Conservation (phyloP, 92 coral and sea anemone genomes). For the Nematostella vectensis region DNA sequence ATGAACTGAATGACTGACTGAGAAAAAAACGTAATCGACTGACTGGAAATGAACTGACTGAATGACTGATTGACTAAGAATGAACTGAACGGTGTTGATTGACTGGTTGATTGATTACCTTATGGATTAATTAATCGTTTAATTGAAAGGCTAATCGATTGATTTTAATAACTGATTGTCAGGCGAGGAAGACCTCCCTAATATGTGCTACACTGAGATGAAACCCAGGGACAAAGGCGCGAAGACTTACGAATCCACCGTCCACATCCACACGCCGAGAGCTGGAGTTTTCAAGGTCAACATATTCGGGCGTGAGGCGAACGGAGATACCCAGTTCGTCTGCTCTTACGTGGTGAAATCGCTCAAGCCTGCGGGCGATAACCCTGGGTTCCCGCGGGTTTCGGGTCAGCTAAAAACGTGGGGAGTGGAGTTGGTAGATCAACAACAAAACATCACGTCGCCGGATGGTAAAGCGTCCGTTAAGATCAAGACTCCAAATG, state of each 20-base stretch:
- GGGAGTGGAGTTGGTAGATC: constrained; percentile 51
- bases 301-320: constrained; percentile 40
- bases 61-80: too few species aligned
- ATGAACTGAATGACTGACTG: too few species aligned
- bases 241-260: constrained; percentile 5
- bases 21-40: too few species aligned
- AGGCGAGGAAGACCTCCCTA: constrained; percentile 43
- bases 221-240: constrained; percentile 2
- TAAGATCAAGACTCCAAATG: constrained; percentile 23
- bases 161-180: too few species aligned
- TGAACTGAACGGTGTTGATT: too few species aligned
- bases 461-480: constrained; percentile 45
- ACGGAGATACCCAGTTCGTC: constrained; percentile 31
- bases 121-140: too few species aligned
- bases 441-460: constrained; percentile 42
- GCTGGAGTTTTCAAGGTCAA: constrained; percentile 58
- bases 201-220: constrained; percentile 43
- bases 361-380: constrained; percentile 44
- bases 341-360: constrained; percentile 66
- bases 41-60: too few species aligned
- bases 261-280: constrained; percentile 50
- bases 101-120: too few species aligned
- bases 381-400: constrained; percentile 61
- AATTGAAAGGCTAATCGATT: too few species aligned
- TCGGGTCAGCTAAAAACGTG: constrained; percentile 45